Conservation (phyloP, 2,888 invertebrate species). For the Drosophila nr. medialis region DNA sequence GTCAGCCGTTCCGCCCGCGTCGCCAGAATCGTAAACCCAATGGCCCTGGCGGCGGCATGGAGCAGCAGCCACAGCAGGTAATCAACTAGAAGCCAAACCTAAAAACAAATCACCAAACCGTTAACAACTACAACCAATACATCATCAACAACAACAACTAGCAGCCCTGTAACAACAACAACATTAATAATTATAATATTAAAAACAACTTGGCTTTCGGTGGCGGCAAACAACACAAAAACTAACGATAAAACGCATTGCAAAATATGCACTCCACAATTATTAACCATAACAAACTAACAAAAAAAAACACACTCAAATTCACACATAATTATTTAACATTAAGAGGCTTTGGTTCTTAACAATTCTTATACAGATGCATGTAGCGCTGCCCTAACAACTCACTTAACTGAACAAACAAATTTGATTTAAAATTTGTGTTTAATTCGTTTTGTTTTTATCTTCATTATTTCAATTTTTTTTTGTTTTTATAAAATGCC, state of each 20-base stretch:
- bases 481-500: conserved; percentile 26
- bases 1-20: conserved; percentile 77
- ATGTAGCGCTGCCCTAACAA: conserved; percentile 16
- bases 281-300: conserved; percentile 55
- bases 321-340: conserved; percentile 35
- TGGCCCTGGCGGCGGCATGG: conserved; percentile 79
- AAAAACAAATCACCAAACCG: conserved; percentile 52
- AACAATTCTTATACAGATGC: conserved; percentile 36
- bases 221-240: conserved; percentile 58
- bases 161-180: conserved; percentile 40
- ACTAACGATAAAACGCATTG: conserved; percentile 54
- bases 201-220: conserved; percentile 55
- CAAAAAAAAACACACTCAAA: conserved; percentile 22
- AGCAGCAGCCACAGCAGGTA: conserved; percentile 84
- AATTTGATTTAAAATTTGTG: conserved; percentile 28
- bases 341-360: conserved; percentile 71
- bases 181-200: conserved; percentile 23
- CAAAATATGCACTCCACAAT: conserved; percentile 43
- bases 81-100: conserved; percentile 76
- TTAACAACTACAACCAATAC: conserved; percentile 59
- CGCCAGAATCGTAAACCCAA: conserved; percentile 83
- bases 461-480: conserved; percentile 34
- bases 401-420: conserved; percentile 1
- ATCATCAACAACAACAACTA: conserved; percentile 52
- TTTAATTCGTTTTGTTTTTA: conserved; percentile 43